phyloP scores from a whole-genome alignment of 2,113 vertebrate genomes.

The Verasper variegatus region DNA sequence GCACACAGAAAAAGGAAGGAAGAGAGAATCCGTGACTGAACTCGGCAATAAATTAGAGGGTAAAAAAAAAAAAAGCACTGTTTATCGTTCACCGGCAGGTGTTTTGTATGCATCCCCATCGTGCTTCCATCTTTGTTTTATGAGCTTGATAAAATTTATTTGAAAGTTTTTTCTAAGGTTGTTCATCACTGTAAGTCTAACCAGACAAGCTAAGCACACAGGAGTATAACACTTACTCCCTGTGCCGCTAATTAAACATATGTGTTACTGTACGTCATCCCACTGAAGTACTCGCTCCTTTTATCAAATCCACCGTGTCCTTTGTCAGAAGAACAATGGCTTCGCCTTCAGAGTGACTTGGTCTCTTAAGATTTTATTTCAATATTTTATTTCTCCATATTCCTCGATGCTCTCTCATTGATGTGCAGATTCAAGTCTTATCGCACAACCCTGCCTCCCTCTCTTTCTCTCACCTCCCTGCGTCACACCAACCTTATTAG shows the following conservation, averaged over 20 bases:
- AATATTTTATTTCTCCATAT: constrained; percentile 37
- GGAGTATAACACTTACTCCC: constrained; percentile 55
- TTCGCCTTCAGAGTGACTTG: constrained; percentile 35
- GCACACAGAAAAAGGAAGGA: background rate
- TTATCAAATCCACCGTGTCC: constrained; percentile 57
- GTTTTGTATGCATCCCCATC: constrained; percentile 14
- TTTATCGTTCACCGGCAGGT: background rate
- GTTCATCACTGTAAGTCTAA: constrained; percentile 32
- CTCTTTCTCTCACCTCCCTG: constrained; percentile 27
- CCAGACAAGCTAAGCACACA: constrained; percentile 42
- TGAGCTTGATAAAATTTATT: constrained; percentile 23
- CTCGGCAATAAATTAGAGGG: background rate
- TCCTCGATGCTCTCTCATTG: constrained; percentile 55
- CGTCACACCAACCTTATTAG: constrained; percentile 9
- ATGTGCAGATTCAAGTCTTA: constrained; percentile 68
- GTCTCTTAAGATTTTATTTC: constrained; percentile 41
- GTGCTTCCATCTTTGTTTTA: constrained; percentile 7
- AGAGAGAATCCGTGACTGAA: constrained; percentile 15
- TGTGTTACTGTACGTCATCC: constrained; percentile 62
- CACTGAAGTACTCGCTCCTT: constrained; percentile 38
- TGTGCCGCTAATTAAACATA: constrained; percentile 66
- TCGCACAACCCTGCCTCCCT: constrained; percentile 21
- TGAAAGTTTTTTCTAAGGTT: constrained; percentile 22
- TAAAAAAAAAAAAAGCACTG: background rate
- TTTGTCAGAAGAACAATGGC: constrained; percentile 61